Evolutionary conservation across 2,113 vertebrate species (phyloP).

Genomic region (Entomyzon cyanotis): DNA sequence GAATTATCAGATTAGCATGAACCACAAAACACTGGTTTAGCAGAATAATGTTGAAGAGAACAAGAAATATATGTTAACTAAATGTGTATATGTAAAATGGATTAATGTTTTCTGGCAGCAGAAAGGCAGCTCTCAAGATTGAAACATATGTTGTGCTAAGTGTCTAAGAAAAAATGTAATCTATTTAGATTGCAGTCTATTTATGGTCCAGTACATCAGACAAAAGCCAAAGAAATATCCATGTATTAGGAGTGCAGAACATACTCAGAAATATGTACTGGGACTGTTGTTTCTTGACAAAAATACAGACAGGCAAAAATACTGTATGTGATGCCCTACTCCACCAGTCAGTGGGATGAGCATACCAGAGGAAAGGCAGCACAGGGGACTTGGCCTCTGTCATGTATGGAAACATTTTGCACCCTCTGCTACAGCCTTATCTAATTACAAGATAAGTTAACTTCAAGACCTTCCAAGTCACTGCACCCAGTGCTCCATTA

Average conservation of each 20-base stretch:
- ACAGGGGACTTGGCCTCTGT: background rate
- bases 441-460: background rate
- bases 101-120: conserved; percentile 15
- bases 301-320: background rate
- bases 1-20: background rate
- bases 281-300: background rate
- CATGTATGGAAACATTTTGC: background rate
- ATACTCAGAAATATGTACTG: background rate
- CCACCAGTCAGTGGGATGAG: background rate
- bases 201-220: background rate
- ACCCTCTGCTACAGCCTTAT: background rate
- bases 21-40: background rate
- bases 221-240: background rate
- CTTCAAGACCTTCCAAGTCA: background rate
- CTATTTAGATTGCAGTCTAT: background rate
- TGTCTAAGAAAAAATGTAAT: background rate
- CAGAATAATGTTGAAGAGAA: background rate
- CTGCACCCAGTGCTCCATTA: background rate
- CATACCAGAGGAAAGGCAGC: background rate
- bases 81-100: background rate
- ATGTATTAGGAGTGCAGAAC: background rate
- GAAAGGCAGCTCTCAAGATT: conserved; percentile 4
- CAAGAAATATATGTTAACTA: background rate
- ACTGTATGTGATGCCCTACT: background rate
- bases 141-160: background rate